A percentile compares a stretch with the other conserved stretches of the same genome.
These are phyloP conservation scores for Vidua macroura DNA, from an alignment of 2,113 vertebrate genomes.

Conservation along the genomic window DNA sequence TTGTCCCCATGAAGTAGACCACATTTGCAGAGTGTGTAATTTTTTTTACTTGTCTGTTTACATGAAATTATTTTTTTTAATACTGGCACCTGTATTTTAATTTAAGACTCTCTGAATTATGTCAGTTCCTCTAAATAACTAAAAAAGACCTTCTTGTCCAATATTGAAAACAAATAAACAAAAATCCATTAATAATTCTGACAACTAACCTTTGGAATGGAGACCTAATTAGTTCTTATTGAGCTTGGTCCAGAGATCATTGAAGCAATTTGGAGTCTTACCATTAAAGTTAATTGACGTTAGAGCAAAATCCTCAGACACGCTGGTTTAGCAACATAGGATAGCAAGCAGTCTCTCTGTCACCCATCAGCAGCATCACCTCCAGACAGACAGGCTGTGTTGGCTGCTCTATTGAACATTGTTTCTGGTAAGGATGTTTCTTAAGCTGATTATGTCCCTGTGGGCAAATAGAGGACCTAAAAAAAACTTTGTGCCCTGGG, in stretches of 20 bases:
- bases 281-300: constrained; percentile 35
- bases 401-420: background rate
- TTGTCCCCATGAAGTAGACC: background rate
- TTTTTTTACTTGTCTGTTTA: background rate
- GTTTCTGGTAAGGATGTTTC: background rate
- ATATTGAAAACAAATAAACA: constrained; percentile 19
- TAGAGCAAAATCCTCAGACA: background rate
- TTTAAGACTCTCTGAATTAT: background rate
- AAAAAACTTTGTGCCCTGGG: background rate
- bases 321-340: background rate
- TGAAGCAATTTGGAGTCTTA: constrained; percentile 42
- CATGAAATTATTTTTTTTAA: background rate
- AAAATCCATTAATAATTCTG: constrained; percentile 25
- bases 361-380: background rate
- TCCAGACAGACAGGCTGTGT: background rate
- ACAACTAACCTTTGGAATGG: constrained; percentile 19
- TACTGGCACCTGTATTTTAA: background rate
- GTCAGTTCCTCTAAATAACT: background rate
- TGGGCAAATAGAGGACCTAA: background rate
- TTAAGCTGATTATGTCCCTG: background rate
- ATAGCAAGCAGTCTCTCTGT: background rate
- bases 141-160: background rate
- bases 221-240: constrained; percentile 36
- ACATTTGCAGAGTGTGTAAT: background rate
- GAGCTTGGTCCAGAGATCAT: constrained; percentile 16